phyloP scores from a whole-genome alignment of 1,140 invertebrate species.

The Nylanderia fulva region DNA sequence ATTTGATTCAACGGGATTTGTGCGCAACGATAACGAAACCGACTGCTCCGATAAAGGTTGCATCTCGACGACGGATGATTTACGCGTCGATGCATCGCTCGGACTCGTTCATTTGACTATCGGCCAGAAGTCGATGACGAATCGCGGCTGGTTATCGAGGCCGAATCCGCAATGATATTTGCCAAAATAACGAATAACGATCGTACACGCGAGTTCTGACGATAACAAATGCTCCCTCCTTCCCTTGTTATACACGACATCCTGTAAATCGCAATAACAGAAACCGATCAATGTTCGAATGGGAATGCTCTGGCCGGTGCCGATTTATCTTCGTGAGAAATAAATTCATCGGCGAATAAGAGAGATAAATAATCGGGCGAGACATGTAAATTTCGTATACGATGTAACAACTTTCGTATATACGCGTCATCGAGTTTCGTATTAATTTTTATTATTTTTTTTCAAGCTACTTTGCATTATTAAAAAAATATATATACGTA shows the following conservation, averaged over 20 bases:
- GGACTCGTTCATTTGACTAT: conserved; percentile 70
- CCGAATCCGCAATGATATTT: conserved; percentile 69
- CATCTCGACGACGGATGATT: conserved; percentile 63
- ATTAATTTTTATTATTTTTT: background rate
- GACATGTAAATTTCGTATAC: background rate
- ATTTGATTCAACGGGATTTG: conserved; percentile 50
- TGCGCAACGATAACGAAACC: conserved; percentile 67
- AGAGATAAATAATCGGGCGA: conserved; percentile 8
- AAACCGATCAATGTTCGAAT: conserved; percentile 33
- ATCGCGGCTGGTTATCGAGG: conserved; percentile 70
- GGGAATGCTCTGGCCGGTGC: background rate
- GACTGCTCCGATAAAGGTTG: conserved; percentile 62
- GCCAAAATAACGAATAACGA: conserved; percentile 65
- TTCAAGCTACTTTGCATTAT: background rate
- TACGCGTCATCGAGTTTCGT: background rate
- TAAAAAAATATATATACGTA: background rate
- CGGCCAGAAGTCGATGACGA: conserved; percentile 71
- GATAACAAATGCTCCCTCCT: conserved; percentile 63
- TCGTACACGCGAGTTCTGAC: background rate
- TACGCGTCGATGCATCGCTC: conserved; percentile 67
- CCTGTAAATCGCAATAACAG: conserved; percentile 44
- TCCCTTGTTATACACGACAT: conserved; percentile 40
- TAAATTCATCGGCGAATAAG: conserved; percentile 12
- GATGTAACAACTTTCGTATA: background rate
- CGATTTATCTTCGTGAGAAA: conserved; percentile 46